Conservation (phyloP, 2,888 invertebrate species). For the Cacoxenus indagator region DNA sequence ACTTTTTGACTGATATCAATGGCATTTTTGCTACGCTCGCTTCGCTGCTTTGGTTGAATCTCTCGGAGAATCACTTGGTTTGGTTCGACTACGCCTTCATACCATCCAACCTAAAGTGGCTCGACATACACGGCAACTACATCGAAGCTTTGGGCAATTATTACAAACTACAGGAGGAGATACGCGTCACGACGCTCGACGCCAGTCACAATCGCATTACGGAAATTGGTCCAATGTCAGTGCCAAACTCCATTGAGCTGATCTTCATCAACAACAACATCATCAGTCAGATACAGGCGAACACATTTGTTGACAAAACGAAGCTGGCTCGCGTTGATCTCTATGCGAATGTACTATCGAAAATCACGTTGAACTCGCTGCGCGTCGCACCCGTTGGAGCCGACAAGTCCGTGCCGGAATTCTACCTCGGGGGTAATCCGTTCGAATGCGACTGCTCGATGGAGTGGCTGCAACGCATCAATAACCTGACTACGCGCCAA, state of each 20-base stretch:
- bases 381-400: slow-evolving; percentile 79
- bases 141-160: slow-evolving; percentile 91
- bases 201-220: slow-evolving; percentile 90
- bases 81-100: slow-evolving; percentile 96
- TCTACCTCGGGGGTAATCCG: slow-evolving; percentile 93
- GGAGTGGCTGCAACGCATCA: slow-evolving; percentile 94
- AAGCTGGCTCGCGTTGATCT: slow-evolving; percentile 89
- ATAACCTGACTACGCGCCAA: slow-evolving; percentile 87
- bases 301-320: slow-evolving; percentile 88
- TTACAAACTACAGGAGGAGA: slow-evolving; percentile 86
- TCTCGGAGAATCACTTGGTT: slow-evolving; percentile 91
- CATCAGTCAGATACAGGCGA: slow-evolving; percentile 83
- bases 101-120: slow-evolving; percentile 89
- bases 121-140: slow-evolving; percentile 91
- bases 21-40: slow-evolving; percentile 88
- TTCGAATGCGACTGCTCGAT: slow-evolving; percentile 95
- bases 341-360: slow-evolving; percentile 88
- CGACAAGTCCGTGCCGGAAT: slow-evolving; percentile 85
- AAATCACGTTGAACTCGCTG: slow-evolving; percentile 85
- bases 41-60: slow-evolving; percentile 88
- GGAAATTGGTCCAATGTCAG: slow-evolving; percentile 85
- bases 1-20: slow-evolving; percentile 89
- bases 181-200: slow-evolving; percentile 86
- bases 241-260: slow-evolving; percentile 89
- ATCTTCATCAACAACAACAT: slow-evolving; percentile 92